phyloP scores from a whole-genome alignment of 2,797 vertebrate genomes.

The Diplodus sargus region DNA sequence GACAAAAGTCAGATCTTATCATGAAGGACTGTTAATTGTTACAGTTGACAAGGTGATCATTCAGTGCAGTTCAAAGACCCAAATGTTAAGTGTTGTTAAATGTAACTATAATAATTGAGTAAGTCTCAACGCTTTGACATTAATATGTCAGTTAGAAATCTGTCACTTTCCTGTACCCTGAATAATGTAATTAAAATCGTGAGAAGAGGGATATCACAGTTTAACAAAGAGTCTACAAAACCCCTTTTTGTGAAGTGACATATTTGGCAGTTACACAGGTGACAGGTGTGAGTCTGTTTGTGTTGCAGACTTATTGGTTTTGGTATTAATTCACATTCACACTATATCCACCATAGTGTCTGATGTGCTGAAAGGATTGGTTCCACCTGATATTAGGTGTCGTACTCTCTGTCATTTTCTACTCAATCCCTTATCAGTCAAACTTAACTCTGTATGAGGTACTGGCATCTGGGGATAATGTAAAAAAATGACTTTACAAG shows the following conservation, averaged over 20 bases:
- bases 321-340: conserved; percentile 24
- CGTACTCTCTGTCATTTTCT: not conserved
- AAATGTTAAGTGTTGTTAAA: not conserved
- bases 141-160: conserved; percentile 24
- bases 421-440: not conserved
- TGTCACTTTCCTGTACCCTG: conserved; percentile 23
- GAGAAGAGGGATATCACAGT: conserved; percentile 62
- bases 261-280: conserved; percentile 42
- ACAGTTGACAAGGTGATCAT: conserved; percentile 12
- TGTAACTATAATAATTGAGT: not conserved
- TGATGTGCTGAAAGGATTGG: conserved; percentile 8
- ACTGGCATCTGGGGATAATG: not conserved
- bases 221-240: conserved; percentile 59
- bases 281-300: conserved; percentile 22
- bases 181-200: conserved; percentile 58
- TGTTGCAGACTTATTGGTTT: conserved; percentile 44
- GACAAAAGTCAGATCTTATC: not conserved
- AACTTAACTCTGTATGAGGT: not conserved
- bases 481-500: not conserved
- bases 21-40: conserved; percentile 26
- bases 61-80: not conserved
- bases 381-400: conserved; percentile 7
- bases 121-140: conserved; percentile 29
- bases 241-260: conserved; percentile 53
- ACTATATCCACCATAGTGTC: conserved; percentile 13